Conservation (phyloP, 2,888 invertebrate species). For the Phengaris arion region DNA sequence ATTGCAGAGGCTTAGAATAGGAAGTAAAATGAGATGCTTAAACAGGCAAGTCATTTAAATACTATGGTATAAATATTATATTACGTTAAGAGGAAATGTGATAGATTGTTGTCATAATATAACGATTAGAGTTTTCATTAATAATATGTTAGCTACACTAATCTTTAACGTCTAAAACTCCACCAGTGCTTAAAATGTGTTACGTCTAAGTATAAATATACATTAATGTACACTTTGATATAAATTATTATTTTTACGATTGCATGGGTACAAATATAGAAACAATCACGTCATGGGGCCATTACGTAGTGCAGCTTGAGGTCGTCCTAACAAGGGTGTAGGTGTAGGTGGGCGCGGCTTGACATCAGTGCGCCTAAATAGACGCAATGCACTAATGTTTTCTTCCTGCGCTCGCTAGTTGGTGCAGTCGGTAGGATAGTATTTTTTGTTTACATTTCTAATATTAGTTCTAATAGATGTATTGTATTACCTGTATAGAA, state of each 20-base stretch:
- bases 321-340: conserved; percentile 8
- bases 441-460: background rate
- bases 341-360: background rate
- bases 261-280: background rate
- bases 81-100: too few species aligned
- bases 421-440: background rate
- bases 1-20: background rate
- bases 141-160: background rate
- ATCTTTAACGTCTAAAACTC: background rate
- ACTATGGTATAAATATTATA: too few species aligned
- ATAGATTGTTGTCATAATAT: too few species aligned
- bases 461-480: background rate
- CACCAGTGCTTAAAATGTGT: background rate
- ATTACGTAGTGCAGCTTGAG: conserved; percentile 10
- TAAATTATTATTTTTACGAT: background rate
- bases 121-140: too few species aligned
- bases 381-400: conserved; percentile 2
- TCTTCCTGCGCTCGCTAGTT: conserved; percentile 3
- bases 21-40: too few species aligned
- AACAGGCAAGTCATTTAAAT: too few species aligned
- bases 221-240: background rate
- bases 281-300: conserved; percentile 15
- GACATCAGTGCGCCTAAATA: conserved; percentile 7
- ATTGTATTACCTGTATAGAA: background rate
- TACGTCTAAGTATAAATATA: background rate